Evolutionary conservation across 2,113 vertebrate genomes (phyloP), one percentile per base, ranked within the genome.

Genomic region (Polypterus senegalus): DNA sequence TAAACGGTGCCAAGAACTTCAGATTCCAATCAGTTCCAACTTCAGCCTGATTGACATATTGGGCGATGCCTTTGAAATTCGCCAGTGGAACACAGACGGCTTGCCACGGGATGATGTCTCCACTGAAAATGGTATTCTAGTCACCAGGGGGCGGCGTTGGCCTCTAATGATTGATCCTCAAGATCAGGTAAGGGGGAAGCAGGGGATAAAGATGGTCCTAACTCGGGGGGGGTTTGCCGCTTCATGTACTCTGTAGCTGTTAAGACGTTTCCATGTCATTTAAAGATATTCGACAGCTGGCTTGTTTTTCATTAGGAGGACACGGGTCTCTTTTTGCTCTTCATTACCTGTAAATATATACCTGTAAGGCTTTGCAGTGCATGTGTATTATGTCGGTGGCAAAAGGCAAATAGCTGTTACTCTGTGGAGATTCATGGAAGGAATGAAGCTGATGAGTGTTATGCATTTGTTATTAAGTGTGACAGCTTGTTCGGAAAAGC

Each of bases 101-200:
- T 69, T 93, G 53, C 87, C 89, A 44, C 82, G 86, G 1, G 91
- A 92, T 70, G 64, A 66, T 2, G 71, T 89, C 53, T 92, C 89
- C 10, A 92, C 84, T 0, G 91, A 92, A 69, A 93, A 93, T 7
- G 83, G 85, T 7, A 89, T 93, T 71, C 69, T 91, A 69, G 91
- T 90, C 63, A 87, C 86, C 4, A 73, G 81, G 2, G 89, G 87
- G 45, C 84, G 79, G 60, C 83, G 88, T 49, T 92, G 89, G 87
- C 89, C 89, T 45, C 77, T 92, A 53, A 91, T 93, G 87, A 91
- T 92, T 63, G 90, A 94, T 68, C 87, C 87, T 3, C 89, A 93
- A 69, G 91, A 92, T 75, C 89, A 92, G 82, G 89, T 90, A 57
- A 65, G 63, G 48, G 44, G 8, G 48, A 7, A 52, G 4, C 10